These are phyloP conservation scores for Campylomormyrus numenius DNA, from an alignment of 2,113 vertebrate genomes.

Conservation along the genomic window DNA sequence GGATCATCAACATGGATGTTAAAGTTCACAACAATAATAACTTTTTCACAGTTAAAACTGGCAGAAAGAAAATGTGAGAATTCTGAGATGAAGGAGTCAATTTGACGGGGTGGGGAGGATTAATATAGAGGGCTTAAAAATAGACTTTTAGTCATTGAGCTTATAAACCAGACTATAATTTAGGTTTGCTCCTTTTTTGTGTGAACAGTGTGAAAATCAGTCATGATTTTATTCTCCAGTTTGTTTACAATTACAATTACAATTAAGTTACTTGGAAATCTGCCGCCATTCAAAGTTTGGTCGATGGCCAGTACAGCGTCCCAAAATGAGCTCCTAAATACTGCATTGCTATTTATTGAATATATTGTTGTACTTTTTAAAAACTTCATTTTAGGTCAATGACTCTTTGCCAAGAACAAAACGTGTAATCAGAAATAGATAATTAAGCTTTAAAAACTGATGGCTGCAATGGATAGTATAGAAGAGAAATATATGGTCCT, in stretches of 20 bases:
- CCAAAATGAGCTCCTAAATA: background rate
- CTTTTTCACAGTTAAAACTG: background rate
- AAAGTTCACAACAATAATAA: background rate
- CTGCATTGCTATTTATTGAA: background rate
- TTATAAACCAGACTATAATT: background rate
- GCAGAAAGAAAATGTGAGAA: background rate
- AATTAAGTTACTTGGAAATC: background rate
- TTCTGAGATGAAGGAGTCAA: background rate
- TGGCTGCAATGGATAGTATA: background rate
- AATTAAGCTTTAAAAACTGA: background rate
- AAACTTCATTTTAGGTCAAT: background rate
- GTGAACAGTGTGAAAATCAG: background rate
- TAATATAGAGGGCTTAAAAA: background rate
- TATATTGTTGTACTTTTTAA: background rate
- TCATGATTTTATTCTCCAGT: background rate
- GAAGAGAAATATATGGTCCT: background rate
- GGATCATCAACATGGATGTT: background rate
- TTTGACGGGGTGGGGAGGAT: background rate
- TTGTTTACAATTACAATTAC: background rate
- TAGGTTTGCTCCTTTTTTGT: background rate
- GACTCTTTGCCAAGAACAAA: background rate
- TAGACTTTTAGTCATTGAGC: background rate
- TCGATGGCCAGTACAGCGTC: background rate
- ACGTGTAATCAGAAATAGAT: background rate
- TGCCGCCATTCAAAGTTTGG: background rate